Conservation (phyloP, 2,888 invertebrate species). For the Pachymerium ferrugineum region DNA sequence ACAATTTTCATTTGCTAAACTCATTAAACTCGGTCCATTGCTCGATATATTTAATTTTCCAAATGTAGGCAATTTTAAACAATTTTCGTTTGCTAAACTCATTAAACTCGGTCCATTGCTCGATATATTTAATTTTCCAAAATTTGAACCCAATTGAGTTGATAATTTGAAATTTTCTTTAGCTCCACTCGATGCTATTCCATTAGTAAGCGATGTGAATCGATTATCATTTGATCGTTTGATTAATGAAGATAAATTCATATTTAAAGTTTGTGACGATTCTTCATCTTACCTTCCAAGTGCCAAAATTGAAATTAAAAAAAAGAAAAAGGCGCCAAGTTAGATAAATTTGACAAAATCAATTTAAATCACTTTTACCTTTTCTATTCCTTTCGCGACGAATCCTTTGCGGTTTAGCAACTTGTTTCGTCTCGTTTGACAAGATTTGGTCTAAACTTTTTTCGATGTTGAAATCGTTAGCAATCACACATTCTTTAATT, state of each 20-base stretch:
- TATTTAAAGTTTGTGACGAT: not conserved
- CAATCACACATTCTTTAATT: conserved; percentile 65
- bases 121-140: too few relatives aligned
- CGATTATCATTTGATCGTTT: too few relatives aligned
- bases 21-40: not conserved
- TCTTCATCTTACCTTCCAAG: conserved; percentile 53
- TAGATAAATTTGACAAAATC: not conserved
- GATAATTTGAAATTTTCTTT: too few relatives aligned
- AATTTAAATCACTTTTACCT: conserved; percentile 42
- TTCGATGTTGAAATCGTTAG: conserved; percentile 65
- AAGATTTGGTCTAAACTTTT: conserved; percentile 68
- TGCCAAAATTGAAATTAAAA: conserved; percentile 42
- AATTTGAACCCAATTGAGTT: too few relatives aligned
- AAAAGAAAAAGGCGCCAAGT: conserved; percentile 34
- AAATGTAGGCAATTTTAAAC: too few relatives aligned
- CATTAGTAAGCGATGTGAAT: too few relatives aligned
- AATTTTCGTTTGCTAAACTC: not conserved
- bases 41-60: too few relatives aligned
- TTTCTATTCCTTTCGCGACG: conserved; percentile 41
- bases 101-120: not conserved
- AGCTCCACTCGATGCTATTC: too few relatives aligned
- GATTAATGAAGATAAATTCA: not conserved
- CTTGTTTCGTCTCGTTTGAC: conserved; percentile 40
- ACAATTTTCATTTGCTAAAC: not conserved
- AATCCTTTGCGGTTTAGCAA: conserved; percentile 47